Percentiles rank a stretch among this genome's conserved stretches.
Conservation (phyloP, 2,888 invertebrate species). For the Icerya purchasi region DNA sequence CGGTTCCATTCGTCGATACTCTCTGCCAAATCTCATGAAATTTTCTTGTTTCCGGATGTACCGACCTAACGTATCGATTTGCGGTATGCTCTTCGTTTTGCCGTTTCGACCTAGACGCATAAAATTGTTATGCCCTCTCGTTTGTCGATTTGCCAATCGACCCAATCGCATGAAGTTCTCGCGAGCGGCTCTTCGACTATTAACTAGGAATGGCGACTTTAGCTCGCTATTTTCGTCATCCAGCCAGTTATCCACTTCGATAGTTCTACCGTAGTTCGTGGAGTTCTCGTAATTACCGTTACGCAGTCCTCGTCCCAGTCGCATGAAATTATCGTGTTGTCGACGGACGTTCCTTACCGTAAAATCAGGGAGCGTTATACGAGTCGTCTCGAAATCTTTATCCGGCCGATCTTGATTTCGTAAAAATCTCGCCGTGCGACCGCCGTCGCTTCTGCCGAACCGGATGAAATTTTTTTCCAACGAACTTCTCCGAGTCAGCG, state of each 20-base stretch:
- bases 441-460: background rate
- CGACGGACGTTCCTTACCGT: too few relatives aligned
- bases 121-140: background rate
- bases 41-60: background rate
- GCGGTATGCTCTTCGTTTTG: background rate
- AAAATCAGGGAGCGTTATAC: too few relatives aligned
- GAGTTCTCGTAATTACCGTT: background rate
- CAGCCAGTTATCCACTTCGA: background rate
- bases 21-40: background rate
- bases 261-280: background rate
- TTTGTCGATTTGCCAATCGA: background rate
- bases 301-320: background rate
- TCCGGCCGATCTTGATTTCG: background rate
- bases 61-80: background rate
- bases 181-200: background rate
- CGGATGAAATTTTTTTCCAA: background rate
- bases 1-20: too few relatives aligned
- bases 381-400: background rate
- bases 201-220: too few relatives aligned
- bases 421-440: too few relatives aligned
- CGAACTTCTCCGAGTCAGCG: background rate
- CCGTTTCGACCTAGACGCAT: background rate
- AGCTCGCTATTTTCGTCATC: too few relatives aligned
- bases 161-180: background rate
- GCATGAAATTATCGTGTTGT: background rate